Conservation (phyloP, 2,797 vertebrate genomes). For the Alfaro cultratus region DNA sequence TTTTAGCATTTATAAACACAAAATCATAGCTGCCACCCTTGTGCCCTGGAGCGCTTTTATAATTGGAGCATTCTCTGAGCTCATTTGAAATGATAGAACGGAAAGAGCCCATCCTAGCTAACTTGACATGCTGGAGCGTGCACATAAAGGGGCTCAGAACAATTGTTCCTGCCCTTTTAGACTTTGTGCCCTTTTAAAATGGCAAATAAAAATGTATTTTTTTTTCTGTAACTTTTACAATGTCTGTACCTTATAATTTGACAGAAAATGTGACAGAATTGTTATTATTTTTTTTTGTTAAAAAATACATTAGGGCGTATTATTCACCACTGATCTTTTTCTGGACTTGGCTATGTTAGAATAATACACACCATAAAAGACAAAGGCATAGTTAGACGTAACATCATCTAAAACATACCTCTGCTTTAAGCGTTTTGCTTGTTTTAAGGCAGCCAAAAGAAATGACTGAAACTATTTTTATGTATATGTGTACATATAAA, state of each 20-base stretch:
- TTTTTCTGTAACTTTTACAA: slow-evolving; percentile 44
- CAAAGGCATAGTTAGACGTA: not conserved
- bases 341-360: not conserved
- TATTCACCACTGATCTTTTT: not conserved
- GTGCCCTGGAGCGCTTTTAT: slow-evolving; percentile 39
- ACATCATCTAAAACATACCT: not conserved
- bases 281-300: not conserved
- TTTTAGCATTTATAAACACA: slow-evolving; percentile 1
- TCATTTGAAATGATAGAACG: slow-evolving; percentile 46
- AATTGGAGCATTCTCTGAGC: slow-evolving; percentile 47
- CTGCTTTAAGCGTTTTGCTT: not conserved
- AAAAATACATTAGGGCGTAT: not conserved
- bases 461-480: not conserved
- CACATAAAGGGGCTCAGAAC: slow-evolving; percentile 42
- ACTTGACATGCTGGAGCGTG: slow-evolving; percentile 36
- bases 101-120: slow-evolving; percentile 37
- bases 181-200: not conserved
- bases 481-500: not conserved
- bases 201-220: slow-evolving; percentile 29
- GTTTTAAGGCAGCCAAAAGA: not conserved
- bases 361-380: not conserved
- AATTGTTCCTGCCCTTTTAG: slow-evolving; percentile 30
- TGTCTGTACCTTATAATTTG: slow-evolving; percentile 15
- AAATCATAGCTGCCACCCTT: slow-evolving; percentile 8
- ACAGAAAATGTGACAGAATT: not conserved